Conservation (phyloP, 2,888 invertebrate species). For the Watsonalla cultraria region DNA sequence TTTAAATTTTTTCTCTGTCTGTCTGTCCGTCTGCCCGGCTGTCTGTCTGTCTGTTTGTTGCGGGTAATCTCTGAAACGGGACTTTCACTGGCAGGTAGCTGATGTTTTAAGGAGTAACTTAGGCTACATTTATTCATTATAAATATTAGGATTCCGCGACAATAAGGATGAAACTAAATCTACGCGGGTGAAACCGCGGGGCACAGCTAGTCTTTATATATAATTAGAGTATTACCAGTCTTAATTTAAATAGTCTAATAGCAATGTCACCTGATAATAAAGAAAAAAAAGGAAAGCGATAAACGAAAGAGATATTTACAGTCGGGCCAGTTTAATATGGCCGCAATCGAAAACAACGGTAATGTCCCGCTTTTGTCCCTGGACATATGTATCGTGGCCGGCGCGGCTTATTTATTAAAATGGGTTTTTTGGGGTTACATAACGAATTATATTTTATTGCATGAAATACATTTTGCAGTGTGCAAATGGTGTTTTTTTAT, state of each 20-base stretch:
- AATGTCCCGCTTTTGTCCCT: conserved; percentile 26
- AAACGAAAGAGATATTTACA: conserved; percentile 28
- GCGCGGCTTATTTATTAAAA: conserved; percentile 23
- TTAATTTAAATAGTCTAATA: not conserved
- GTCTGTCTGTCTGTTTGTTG: no score
- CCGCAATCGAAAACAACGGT: conserved; percentile 32
- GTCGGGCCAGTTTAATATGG: conserved; percentile 25
- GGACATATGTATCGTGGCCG: conserved; percentile 24
- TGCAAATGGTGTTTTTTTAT: not conserved
- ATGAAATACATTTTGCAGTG: not conserved
- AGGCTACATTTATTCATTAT: no score
- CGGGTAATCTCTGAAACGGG: no score
- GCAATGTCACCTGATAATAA: conserved; percentile 17
- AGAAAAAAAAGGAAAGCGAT: conserved; percentile 20
- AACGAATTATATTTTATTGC: not conserved
- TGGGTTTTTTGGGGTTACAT: conserved; percentile 1
- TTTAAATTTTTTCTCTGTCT: no score
- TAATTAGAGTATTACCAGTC: no score
- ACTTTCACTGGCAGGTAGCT: no score
- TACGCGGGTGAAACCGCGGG: no score
- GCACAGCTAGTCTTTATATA: no score
- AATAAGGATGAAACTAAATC: no score
- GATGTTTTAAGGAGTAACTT: no score
- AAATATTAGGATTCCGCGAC: no score
- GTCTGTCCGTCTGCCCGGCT: no score